phyloP scores from a whole-genome alignment of 1,140 invertebrate genomes.

The Lanistes nyassanus region DNA sequence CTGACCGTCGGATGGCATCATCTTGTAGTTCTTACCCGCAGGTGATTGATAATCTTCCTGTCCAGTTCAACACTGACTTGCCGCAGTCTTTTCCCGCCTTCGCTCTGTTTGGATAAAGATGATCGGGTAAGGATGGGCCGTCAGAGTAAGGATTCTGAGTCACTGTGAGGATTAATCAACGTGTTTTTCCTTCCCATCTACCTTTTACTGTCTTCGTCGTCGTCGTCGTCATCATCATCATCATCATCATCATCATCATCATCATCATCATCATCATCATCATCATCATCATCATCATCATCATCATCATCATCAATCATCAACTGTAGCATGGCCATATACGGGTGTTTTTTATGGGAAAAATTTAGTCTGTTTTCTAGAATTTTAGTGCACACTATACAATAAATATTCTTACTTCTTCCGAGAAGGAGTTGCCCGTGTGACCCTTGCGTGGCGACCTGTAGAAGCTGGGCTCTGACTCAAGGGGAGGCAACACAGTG shows the following conservation, averaged over 20 bases:
- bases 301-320: not conserved
- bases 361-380: not conserved
- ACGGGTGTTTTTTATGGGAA: not conserved
- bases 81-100: constrained; percentile 28
- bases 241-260: constrained; percentile 15
- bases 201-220: not conserved
- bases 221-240: constrained; percentile 1
- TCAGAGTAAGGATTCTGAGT: not conserved
- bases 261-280: constrained; percentile 18
- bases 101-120: not conserved
- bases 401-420: constrained; percentile 33
- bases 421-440: constrained; percentile 26
- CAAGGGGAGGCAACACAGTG: constrained; percentile 41
- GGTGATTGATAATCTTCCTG: constrained; percentile 41
- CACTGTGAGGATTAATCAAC: not conserved
- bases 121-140: not conserved
- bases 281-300: constrained; percentile 19
- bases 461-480: constrained; percentile 39
- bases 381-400: not conserved
- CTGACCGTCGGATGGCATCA: too few species aligned
- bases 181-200: not conserved
- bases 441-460: constrained; percentile 33
- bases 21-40: constrained; percentile 38
- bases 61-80: constrained; percentile 44
- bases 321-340: not conserved